Conservation (phyloP, 2,797 vertebrate species). For the Arnoldichthys spilopterus region DNA sequence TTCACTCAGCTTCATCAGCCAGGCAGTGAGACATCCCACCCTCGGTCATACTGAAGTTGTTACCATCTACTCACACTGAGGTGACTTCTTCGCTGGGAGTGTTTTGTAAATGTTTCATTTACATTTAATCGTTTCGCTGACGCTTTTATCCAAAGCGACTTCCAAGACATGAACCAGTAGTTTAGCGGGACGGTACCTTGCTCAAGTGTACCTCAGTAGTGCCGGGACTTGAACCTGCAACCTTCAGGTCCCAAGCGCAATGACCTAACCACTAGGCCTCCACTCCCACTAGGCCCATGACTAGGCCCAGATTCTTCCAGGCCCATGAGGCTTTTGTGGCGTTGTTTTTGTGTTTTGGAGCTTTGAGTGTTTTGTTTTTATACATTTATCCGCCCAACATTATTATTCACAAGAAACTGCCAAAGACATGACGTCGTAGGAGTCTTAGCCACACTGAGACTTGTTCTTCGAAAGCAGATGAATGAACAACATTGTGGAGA, state of each 20-base stretch:
- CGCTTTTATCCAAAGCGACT: no score
- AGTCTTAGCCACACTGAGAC: background rate
- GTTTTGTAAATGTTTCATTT: no score
- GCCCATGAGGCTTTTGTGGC: background rate
- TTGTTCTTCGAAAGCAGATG: background rate
- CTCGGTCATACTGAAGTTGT: background rate
- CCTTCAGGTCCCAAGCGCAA: no score
- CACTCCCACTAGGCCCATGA: no score
- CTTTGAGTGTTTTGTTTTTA: background rate
- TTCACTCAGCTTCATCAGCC: no score
- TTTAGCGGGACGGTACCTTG: no score
- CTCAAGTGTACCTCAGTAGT: no score
- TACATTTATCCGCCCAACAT: background rate
- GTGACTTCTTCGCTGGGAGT: background rate
- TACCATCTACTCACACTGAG: background rate
- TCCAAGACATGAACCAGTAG: no score
- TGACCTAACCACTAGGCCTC: no score
- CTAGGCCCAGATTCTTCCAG: background rate
- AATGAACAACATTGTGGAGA: background rate
- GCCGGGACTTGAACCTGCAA: no score
- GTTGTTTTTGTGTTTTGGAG: background rate
- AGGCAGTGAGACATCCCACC: background rate
- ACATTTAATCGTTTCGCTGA: no score
- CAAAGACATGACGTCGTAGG: background rate
- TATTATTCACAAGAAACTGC: background rate